Percentiles rank a stretch among this genome's conserved stretches.
Evolutionary conservation across 2,888 invertebrate species (phyloP).

Genomic region (Chloroclysta siterata): DNA sequence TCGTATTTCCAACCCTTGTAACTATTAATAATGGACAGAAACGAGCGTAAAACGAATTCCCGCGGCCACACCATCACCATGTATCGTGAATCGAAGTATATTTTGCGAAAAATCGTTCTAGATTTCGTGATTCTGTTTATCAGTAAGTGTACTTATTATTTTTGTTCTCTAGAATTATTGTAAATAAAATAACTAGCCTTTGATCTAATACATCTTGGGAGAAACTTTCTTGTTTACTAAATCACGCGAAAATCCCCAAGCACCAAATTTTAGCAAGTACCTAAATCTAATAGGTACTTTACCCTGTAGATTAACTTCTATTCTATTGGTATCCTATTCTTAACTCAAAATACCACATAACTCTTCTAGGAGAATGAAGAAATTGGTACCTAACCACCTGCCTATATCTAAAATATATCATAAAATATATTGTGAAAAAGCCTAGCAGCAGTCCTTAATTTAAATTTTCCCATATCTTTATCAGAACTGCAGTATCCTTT

Average conservation of each 20-base stretch:
- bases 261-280: no score
- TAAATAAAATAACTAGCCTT: neutral
- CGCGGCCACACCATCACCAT: constrained; percentile 73
- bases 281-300: no score
- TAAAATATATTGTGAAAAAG: neutral
- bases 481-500: constrained; percentile 19
- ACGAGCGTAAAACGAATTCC: constrained; percentile 70
- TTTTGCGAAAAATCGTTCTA: constrained; percentile 87
- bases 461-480: constrained; percentile 15
- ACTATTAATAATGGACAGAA: constrained; percentile 71
- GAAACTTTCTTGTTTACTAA: neutral
- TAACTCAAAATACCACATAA: no score
- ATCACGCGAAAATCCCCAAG: no score
- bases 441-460: neutral
- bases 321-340: no score
- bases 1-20: constrained; percentile 41
- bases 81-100: constrained; percentile 84
- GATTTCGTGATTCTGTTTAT: constrained; percentile 88
- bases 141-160: constrained; percentile 80
- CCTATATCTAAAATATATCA: no score
- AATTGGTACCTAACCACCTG: no score
- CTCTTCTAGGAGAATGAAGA: no score
- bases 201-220: no score
- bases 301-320: no score
- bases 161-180: neutral